Percentiles rank a stretch among this genome's conserved stretches.
Evolutionary conservation across 2,888 invertebrate genomes (phyloP).

Genomic region (Philaethria dido): DNA sequence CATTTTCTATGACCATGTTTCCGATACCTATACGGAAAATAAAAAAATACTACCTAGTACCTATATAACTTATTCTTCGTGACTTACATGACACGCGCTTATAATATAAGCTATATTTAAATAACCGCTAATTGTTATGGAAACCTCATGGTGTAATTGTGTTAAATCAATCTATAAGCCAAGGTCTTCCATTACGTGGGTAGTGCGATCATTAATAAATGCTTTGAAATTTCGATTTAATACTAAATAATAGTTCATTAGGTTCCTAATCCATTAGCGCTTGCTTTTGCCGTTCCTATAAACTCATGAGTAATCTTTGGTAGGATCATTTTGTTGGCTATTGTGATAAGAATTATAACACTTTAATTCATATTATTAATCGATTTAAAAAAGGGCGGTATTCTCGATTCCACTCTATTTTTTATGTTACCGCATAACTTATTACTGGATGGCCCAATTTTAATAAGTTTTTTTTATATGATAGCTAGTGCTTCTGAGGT

Average conservation of each 20-base stretch:
- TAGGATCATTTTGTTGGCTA: not conserved
- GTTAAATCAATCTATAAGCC: conserved; percentile 46
- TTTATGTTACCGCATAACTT: too few relatives aligned
- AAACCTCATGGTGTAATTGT: conserved; percentile 51
- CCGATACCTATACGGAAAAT: too few relatives aligned
- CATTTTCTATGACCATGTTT: too few relatives aligned
- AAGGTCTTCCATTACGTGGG: conserved; percentile 52
- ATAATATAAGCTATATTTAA: conserved; percentile 33
- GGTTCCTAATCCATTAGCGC: conserved; percentile 38
- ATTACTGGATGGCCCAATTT: too few relatives aligned
- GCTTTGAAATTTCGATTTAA: conserved; percentile 52
- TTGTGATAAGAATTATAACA: too few relatives aligned
- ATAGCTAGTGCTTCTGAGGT: too few relatives aligned
- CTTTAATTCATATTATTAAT: too few relatives aligned
- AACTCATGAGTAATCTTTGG: conserved; percentile 17
- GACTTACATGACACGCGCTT: conserved; percentile 20
- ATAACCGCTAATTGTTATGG: conserved; percentile 49
- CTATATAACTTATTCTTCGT: conserved; percentile 9
- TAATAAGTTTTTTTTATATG: too few relatives aligned
- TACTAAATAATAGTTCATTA: conserved; percentile 44
- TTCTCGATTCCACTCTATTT: too few relatives aligned
- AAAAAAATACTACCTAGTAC: not conserved
- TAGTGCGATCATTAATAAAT: conserved; percentile 51
- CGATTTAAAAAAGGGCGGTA: too few relatives aligned
- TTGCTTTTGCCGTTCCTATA: conserved; percentile 25